Evolutionary conservation across 2,888 invertebrate species (phyloP), one percentile per base, ranked within the genome.

Genomic region (Acrobasis suavella): DNA sequence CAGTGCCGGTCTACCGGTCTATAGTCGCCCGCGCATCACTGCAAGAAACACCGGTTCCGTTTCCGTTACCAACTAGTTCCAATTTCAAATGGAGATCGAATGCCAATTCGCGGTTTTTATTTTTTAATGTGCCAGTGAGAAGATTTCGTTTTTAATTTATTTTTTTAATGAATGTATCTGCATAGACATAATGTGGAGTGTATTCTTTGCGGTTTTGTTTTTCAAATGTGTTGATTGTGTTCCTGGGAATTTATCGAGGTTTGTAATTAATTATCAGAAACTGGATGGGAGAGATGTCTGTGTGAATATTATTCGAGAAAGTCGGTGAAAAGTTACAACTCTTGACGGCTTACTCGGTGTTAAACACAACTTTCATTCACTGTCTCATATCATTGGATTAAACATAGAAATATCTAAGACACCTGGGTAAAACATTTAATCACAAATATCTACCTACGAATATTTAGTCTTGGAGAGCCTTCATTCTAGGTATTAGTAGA

Each of bases 21-120:
- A 56, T 22, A 68, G 69, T 64, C 66, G 64, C 62, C 8, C 65
- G 75, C 73, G 68, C 69, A 72, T 73, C 70, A 64, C 60, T 58
- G 64, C 22, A 55, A 62, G 62, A 65, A 67, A 65, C 62, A 62
- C 62, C 67, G 64, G 65, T 67, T 66, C 65, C 66, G 70, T 68
- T 69, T 67, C 63, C 69, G 69, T 68, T 69, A 65, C 58, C 54
- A 62, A 62, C 62, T 50, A 62, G 62, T 62, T 62, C 62, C 55
- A 62, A 62, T 67, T 63, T 62, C 56, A 46, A 65, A 63, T 62
- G 55, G 54, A 42, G 32, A 16, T 62, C 51, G 52, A 51, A 39
- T 9, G 37, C 10, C 52, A 12, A 15, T 46, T 55, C 14, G 16
- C 55, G n/a, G 16, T 62, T 55, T 62, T 62, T 55, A 49, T 62